Evolutionary conservation across 2,888 invertebrate genomes (phyloP).

Genomic region (Dryomyza anilis): DNA sequence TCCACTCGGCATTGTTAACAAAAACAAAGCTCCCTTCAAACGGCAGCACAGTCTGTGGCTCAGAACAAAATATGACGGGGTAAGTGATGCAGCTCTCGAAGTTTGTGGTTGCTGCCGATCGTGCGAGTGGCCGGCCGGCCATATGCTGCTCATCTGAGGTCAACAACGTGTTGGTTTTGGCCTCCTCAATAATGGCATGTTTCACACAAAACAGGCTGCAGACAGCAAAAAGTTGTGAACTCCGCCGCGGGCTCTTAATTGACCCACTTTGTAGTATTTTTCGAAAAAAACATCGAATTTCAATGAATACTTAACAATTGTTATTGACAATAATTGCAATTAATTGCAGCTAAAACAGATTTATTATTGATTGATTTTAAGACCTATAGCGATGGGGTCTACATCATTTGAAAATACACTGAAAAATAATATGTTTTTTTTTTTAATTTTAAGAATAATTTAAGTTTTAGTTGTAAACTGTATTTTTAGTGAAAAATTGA

Average conservation of each 20-base stretch:
- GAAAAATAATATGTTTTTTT: too few species aligned
- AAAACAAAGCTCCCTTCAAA: background rate
- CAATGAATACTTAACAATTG: slow-evolving; percentile 18
- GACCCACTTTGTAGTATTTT: slow-evolving; percentile 2
- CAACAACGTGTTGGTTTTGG: background rate
- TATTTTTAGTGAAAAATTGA: too few species aligned
- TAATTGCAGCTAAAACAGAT: slow-evolving; percentile 11
- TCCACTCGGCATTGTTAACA: background rate
- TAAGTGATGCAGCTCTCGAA: background rate
- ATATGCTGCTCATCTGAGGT: background rate
- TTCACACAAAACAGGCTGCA: too few species aligned
- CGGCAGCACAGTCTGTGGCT: background rate
- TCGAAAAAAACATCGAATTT: background rate
- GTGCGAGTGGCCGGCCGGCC: background rate
- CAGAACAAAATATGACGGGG: background rate
- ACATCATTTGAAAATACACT: too few species aligned
- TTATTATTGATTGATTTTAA: slow-evolving; percentile 20
- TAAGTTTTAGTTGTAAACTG: too few species aligned
- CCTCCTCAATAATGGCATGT: background rate
- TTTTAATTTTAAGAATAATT: too few species aligned
- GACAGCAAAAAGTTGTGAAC: background rate
- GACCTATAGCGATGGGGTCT: too few species aligned
- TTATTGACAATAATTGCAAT: slow-evolving; percentile 13
- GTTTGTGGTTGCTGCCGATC: background rate
- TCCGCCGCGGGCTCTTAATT: slow-evolving; percentile 10